A percentile compares a stretch with the other conserved stretches of the same genome.
phyloP scores from a whole-genome alignment of 37 sponge, comb jelly and placozoan genomes.

The Cliona cf. orientalis region DNA sequence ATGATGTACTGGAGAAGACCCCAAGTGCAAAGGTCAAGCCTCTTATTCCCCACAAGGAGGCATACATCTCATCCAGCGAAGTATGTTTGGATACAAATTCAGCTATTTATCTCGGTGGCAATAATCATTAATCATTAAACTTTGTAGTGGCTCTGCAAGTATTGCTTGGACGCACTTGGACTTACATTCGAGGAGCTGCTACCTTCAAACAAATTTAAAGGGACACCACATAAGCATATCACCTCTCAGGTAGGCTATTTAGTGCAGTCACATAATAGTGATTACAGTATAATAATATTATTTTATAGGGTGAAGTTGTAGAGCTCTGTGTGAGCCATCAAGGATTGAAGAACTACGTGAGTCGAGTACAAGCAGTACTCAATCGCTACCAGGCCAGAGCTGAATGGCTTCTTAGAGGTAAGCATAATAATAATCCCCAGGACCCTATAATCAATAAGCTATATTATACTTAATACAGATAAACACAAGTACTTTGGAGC shows the following conservation, averaged over 20 bases:
- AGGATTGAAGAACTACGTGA: constrained; percentile 8
- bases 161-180: constrained; percentile 27
- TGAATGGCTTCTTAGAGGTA: constrained; percentile 39
- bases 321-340: constrained; percentile 9
- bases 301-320: constrained; percentile 39
- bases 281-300: neutral
- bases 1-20: too few relatives aligned
- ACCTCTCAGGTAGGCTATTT: constrained; percentile 23
- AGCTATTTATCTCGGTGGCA: neutral
- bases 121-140: neutral
- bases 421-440: neutral
- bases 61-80: constrained; percentile 30
- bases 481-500: constrained; percentile 21
- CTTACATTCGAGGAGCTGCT: neutral
- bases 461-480: constrained; percentile 3
- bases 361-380: neutral
- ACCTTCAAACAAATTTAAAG: neutral
- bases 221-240: constrained; percentile 12
- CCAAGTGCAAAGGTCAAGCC: neutral
- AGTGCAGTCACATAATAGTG: neutral
- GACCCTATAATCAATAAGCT: neutral
- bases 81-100: neutral
- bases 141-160: constrained; percentile 43
- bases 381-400: constrained; percentile 23
- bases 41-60: constrained; percentile 36